Evolutionary conservation across 2,113 vertebrate species (phyloP).

Genomic region (Microcebus jonahi): DNA sequence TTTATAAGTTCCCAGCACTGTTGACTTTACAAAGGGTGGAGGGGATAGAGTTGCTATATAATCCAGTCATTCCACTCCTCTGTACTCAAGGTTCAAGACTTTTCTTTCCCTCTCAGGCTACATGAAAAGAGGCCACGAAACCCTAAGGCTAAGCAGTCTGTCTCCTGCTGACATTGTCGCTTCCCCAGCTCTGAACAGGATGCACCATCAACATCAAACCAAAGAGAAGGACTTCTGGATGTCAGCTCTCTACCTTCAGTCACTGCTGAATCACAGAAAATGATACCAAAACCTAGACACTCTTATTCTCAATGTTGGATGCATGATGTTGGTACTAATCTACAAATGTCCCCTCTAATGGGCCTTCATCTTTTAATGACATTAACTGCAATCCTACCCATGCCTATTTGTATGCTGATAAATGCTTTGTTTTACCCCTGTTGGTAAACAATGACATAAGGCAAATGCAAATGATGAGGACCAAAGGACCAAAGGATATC

Average conservation of each 20-base stretch:
- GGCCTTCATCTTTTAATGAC: background rate
- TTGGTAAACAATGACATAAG: background rate
- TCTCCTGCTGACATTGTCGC: background rate
- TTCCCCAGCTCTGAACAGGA: background rate
- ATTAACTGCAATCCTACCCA: background rate
- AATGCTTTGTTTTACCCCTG: background rate
- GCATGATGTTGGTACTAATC: background rate
- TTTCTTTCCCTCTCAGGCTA: background rate
- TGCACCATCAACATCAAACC: background rate
- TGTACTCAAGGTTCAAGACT: background rate
- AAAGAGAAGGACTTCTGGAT: background rate
- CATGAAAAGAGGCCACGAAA: background rate
- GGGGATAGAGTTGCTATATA: background rate
- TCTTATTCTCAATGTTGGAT: background rate
- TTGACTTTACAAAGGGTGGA: background rate
- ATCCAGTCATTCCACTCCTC: background rate
- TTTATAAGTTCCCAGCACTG: constrained; percentile 36
- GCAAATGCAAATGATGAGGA: background rate
- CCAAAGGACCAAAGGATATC: background rate
- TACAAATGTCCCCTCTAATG: background rate
- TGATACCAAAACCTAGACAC: background rate
- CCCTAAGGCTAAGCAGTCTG: background rate
- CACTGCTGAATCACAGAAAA: background rate
- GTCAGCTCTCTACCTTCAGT: background rate
- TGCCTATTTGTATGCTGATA: background rate